phyloP scores from a whole-genome alignment of 2,113 vertebrate species.

The Otis tarda region DNA sequence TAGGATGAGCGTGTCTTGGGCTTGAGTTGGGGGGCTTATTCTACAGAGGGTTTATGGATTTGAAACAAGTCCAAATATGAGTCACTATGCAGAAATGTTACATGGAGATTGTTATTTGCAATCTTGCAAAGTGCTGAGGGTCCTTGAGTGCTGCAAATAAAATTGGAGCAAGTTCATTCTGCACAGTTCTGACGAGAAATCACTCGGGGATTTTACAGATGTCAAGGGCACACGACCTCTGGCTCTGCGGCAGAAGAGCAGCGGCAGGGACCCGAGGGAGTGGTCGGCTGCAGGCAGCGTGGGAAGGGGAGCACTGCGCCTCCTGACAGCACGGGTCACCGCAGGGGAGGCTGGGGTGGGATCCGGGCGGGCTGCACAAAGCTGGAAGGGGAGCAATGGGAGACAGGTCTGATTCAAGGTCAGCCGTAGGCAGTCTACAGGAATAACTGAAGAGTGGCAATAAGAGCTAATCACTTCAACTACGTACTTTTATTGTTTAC shows the following conservation, averaged over 20 bases:
- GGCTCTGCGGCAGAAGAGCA: neutral
- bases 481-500: neutral
- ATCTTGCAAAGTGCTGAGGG: neutral
- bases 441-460: neutral
- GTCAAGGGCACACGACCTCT: neutral
- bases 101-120: neutral
- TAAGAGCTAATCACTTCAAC: neutral
- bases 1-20: neutral
- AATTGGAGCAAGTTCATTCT: neutral
- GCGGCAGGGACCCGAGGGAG: neutral
- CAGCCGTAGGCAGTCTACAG: neutral
- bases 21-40: neutral
- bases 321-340: neutral
- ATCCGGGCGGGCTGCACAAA: neutral
- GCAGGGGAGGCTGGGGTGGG: neutral
- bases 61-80: neutral
- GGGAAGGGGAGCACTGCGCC: constrained; percentile 15
- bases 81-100: neutral
- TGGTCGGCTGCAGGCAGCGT: neutral
- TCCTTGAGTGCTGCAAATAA: neutral
- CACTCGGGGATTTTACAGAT: neutral
- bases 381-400: neutral
- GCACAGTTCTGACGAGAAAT: neutral
- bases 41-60: neutral
- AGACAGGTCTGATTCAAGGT: neutral